Base-by-base conservation (phyloP, 64 coral and sea anemone genomes). In the Montipora capricornis region DNA sequence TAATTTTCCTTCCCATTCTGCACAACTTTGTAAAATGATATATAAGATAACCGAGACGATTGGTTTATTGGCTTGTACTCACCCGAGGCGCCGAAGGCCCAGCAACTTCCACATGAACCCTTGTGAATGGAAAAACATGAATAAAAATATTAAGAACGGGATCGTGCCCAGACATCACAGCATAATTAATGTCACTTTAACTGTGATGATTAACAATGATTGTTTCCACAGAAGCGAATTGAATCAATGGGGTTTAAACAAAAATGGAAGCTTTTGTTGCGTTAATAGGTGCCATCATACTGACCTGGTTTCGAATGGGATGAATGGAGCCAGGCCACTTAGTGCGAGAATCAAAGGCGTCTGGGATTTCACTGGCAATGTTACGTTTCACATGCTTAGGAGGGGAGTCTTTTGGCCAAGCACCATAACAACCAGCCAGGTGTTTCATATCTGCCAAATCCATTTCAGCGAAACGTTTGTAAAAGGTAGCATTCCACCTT, bases 61-160 rank as follows among this genome's bases (percentile, higher is more conserved):
- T 71, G 68, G 5, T 71, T 6, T 8, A 71, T 15, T 24, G 8
- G 4, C 4, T 15, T 71, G 3, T 71, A 86, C 89, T 49, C 91
- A 97, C 95, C 95, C 77, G 95, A 97, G 19, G 95, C 95, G 13
- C 95, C 95, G 88, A 97, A 97, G 19, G 92, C 95, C 95, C 95
- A 97, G 52, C 95, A 97, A 77, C 92, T 94, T 66, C 95, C 95
- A 88, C 95, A 97, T 4, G 61, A 11, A 64, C 13, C 17, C 77
- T 29, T 52, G 37, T 37, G 5, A 75, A 7, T 67, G 66, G n/a
- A 47, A 87, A n/a, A 22, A 2, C 53, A 8, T 37, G 0, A 37
- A 37, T 37, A 37, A 2, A 2, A 37, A 2, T 37, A 37, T 37
- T 37, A 37, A 37, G 1, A 37, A 57, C 6, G 53, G 6, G 53